Percentiles rank a stretch among this genome's conserved stretches.
Conservation (phyloP, 2,797 vertebrate species). For the Helostoma temminkii region DNA sequence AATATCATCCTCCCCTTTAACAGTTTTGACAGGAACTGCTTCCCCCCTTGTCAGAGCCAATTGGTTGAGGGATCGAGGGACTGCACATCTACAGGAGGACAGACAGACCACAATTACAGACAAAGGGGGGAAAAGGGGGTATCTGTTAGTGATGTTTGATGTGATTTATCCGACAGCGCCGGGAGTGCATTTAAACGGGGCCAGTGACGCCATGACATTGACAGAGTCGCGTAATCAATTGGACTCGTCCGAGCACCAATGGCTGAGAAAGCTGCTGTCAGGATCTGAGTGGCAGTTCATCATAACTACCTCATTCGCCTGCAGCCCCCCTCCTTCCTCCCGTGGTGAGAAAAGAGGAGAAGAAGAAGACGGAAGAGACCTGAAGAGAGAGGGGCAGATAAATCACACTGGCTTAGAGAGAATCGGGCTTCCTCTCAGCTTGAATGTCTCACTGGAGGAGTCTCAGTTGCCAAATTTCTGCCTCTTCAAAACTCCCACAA, state of each 20-base stretch:
- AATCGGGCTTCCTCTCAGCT: constrained; percentile 38
- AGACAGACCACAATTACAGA: constrained; percentile 90
- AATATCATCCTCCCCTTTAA: constrained; percentile 77
- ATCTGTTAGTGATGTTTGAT: constrained; percentile 90
- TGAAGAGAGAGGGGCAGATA: constrained; percentile 47
- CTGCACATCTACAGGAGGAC: constrained; percentile 84
- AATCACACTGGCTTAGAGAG: constrained; percentile 62
- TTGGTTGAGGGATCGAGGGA: constrained; percentile 81
- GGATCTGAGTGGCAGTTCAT: constrained; percentile 79
- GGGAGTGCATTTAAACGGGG: constrained; percentile 86
- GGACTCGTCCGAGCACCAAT: constrained; percentile 84
- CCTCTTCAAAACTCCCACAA: constrained; percentile 25
- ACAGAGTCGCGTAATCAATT: constrained; percentile 94
- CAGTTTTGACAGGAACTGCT: constrained; percentile 86
- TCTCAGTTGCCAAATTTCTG: constrained; percentile 20
- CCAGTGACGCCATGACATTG: constrained; percentile 91
- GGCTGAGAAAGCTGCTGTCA: constrained; percentile 82
- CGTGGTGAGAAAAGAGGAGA: constrained; percentile 40
- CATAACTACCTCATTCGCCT: constrained; percentile 72
- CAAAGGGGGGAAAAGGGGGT: constrained; percentile 79
- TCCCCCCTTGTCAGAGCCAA: constrained; percentile 88
- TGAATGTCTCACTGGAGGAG: constrained; percentile 33
- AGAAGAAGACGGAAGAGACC: constrained; percentile 45
- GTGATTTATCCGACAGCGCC: constrained; percentile 90
- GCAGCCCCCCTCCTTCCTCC: not conserved